phyloP scores from a whole-genome alignment of 2,888 invertebrate genomes.

The Oegoconia quadripuncta region DNA sequence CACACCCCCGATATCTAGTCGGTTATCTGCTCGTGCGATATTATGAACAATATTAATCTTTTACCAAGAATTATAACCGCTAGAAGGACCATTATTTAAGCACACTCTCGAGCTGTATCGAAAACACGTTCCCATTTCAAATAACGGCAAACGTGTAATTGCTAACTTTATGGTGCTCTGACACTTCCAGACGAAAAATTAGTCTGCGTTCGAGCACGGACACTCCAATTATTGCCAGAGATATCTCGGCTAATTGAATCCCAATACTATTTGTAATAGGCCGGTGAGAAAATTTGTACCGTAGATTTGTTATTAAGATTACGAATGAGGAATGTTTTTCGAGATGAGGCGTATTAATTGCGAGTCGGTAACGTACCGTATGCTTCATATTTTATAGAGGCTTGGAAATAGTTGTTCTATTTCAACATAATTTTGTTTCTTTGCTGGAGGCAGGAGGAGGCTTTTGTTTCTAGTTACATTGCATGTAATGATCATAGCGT shows the following conservation, averaged over 20 bases:
- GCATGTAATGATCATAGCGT: no score
- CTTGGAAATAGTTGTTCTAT: no score
- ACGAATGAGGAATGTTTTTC: slow-evolving; percentile 51
- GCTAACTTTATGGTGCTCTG: not conserved
- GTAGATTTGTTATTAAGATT: slow-evolving; percentile 70
- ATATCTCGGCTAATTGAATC: slow-evolving; percentile 59
- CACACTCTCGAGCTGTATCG: not conserved
- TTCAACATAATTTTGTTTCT: no score
- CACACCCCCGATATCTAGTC: slow-evolving; percentile 57
- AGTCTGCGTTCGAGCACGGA: slow-evolving; percentile 13
- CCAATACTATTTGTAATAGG: slow-evolving; percentile 56
- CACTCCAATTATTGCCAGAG: slow-evolving; percentile 48
- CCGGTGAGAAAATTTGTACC: slow-evolving; percentile 55
- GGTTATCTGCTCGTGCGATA: slow-evolving; percentile 49
- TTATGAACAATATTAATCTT: slow-evolving; percentile 47
- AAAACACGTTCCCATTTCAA: not conserved
- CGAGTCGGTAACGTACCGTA: slow-evolving; percentile 10
- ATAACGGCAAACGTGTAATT: not conserved
- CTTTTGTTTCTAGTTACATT: no score
- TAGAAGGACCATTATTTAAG: not conserved
- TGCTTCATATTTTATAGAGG: slow-evolving; percentile 2
- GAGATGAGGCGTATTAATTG: slow-evolving; percentile 27
- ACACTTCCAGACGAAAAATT: slow-evolving; percentile 1
- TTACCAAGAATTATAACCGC: slow-evolving; percentile 17
- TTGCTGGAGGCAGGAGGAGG: no score